Base-by-base conservation (phyloP, 2,888 invertebrate species). In the Leptopilina drosophilae region DNA sequence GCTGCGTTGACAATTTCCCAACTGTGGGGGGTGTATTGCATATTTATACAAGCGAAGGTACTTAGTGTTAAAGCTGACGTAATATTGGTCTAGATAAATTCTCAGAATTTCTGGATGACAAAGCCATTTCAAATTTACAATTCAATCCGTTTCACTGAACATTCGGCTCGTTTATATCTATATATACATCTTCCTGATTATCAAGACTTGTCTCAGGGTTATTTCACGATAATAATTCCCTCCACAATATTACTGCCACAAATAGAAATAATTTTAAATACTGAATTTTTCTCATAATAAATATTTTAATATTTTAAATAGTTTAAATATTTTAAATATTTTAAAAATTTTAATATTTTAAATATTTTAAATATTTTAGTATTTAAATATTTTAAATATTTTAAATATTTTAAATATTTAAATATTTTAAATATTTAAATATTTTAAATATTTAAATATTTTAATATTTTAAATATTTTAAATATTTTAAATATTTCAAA, bases 81-180 rank as follows among this genome's bases (percentile, higher is more conserved):
- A 53, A 49, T 69, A 69, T 69, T 26, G 69, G 46, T 46, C 69
- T 26, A 20, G 69, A 69, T 69, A 69, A 53, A 49, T 53, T 46
- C 69, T 69, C 49, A 49, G 12, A 53, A 49, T 49, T 49, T 49
- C 49, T 15, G 12, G 69, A 69, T 20, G 20, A 69, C 49, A 20
- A 26, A 53, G 11, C 69, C 69, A n/a, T 62, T 15, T 20, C 69
- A 26, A 26, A 69, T 69, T 69, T 69, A 53, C 49, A 14, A 69
- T 69, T 69, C 49, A 69, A 69, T 69, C 26, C 69, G 49, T 49
- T 20, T 66, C 26, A 15, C 42, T 66, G 15, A 66, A 66, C 40
- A 42, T n/a, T n/a, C 8, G 9, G 12, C 12, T 42, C 20, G 49
- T 14, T 69, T 26, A 6, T 42, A 42, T 8, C 42, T 42, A 42